A percentile compares a stretch with the other conserved stretches of the same genome.
Evolutionary conservation across 2,113 vertebrate genomes (phyloP).

Genomic region (Hucho hucho): DNA sequence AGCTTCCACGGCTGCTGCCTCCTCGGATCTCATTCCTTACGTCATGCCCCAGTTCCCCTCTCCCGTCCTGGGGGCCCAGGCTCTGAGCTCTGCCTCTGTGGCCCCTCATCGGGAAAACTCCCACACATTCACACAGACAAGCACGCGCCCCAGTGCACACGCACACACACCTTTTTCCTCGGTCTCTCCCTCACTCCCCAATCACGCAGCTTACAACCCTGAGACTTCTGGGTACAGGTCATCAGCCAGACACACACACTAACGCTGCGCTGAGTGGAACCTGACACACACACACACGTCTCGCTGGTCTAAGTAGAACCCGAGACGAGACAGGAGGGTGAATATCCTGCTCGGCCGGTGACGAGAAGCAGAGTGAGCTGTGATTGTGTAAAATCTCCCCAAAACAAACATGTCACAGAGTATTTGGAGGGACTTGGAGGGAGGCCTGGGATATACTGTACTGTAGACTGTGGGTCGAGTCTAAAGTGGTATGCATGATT

Average conservation of each 20-base stretch:
- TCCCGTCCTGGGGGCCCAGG: too few relatives aligned
- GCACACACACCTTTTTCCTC: slow-evolving; percentile 9
- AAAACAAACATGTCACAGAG: slow-evolving; percentile 62
- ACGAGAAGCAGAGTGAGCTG: slow-evolving; percentile 54
- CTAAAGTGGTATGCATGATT: slow-evolving; percentile 46
- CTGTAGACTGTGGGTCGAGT: slow-evolving; percentile 13
- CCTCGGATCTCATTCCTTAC: too few relatives aligned
- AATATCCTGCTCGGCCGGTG: slow-evolving; percentile 53
- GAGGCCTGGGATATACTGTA: not conserved
- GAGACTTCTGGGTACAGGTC: slow-evolving; percentile 58
- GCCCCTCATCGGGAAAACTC: not conserved
- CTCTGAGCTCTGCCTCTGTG: too few relatives aligned
- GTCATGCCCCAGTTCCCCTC: too few relatives aligned
- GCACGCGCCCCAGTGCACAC: not conserved
- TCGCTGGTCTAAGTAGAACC: slow-evolving; percentile 57
- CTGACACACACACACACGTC: slow-evolving; percentile 43
- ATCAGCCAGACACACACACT: slow-evolving; percentile 41
- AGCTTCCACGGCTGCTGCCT: too few relatives aligned
- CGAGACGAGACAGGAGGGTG: slow-evolving; percentile 40
- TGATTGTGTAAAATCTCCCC: slow-evolving; percentile 48
- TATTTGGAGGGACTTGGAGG: slow-evolving; percentile 49
- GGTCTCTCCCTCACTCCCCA: slow-evolving; percentile 47
- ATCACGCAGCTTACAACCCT: slow-evolving; percentile 66
- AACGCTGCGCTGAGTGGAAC: slow-evolving; percentile 54
- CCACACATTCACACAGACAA: not conserved